Base-by-base conservation (phyloP, 2,797 vertebrate species). In the Carcharodon carcharias region DNA sequence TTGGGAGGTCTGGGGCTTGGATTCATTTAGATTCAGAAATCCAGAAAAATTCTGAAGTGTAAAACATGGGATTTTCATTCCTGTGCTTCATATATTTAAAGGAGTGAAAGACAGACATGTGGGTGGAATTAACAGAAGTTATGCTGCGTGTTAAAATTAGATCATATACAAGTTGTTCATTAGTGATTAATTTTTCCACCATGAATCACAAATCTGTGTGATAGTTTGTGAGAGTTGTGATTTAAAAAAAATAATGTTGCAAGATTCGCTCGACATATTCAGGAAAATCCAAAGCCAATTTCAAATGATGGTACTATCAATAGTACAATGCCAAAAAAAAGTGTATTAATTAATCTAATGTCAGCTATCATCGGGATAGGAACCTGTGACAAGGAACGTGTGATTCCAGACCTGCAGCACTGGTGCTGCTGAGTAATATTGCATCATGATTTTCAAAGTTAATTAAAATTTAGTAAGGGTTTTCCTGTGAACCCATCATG, bases 401-500 rank as follows among this genome's bases (percentile, higher is more conserved):
- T 77, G 69, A 56, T 95, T 56, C 69, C 28, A 73, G n/a, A 35
- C 28, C 45, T 77, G 50, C 94, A 95, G 14, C 7, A 77, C 28
- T 54, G 65, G 26, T 14, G 21, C 40, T 88, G 87, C 87, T 56
- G 50, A 88, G 87, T 88, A 50, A 58, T 77, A 21, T 77, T 95
- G 69, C 67, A 58, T 73, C 50, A 56, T n/a, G 94, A 95, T 95
- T 95, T 73, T 73, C 35, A 95, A 56, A 73, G 69, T 73, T 56
- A 95, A 95, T 77, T 77, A 77, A n/a, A 56, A 95, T 77, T 95
- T 77, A 56, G 71, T 77, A n/a, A 95, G 69, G 16, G 28, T 77
- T 14, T 95, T 50, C 94, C 69, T 77, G 67, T 95, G 50, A 56
- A 95, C 56, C 69, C 94, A 95, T 95, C 94, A 95, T 77, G 45